Evolutionary conservation across 2,888 invertebrate genomes (phyloP).

Genomic region (Helleia helle): DNA sequence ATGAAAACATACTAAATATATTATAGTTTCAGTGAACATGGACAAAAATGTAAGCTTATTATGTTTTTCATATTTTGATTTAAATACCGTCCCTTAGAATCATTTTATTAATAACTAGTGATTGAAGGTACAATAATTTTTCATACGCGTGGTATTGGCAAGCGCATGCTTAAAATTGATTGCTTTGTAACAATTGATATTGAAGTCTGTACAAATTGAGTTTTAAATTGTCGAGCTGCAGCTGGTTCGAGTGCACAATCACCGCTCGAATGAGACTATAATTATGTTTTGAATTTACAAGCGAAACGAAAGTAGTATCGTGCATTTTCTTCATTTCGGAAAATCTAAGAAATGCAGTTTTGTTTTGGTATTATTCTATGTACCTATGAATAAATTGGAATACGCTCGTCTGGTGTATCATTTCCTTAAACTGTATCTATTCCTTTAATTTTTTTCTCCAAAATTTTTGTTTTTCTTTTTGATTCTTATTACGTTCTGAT

Average conservation of each 20-base stretch:
- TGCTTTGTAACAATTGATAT: constrained; percentile 39
- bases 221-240: constrained; percentile 25
- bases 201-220: constrained; percentile 39
- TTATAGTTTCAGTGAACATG: too few species aligned
- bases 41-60: too few species aligned
- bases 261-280: constrained; percentile 8
- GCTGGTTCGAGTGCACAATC: constrained; percentile 11
- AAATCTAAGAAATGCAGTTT: not conserved
- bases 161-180: constrained; percentile 40
- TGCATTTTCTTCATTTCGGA: not conserved
- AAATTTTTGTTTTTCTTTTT: too few species aligned
- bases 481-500: too few species aligned
- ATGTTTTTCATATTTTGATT: too few species aligned
- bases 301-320: not conserved
- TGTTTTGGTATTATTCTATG: too few species aligned
- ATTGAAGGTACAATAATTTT: not conserved
- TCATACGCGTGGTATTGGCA: constrained; percentile 6
- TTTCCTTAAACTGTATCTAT: too few species aligned
- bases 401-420: too few species aligned
- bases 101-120: not conserved
- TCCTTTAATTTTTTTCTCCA: too few species aligned
- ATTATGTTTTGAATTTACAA: constrained; percentile 6
- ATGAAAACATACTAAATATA: too few species aligned
- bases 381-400: too few species aligned
- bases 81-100: too few species aligned